These are phyloP conservation scores for Ligdia adustata DNA, from an alignment of 2,888 invertebrate genomes.

Conservation along the genomic window DNA sequence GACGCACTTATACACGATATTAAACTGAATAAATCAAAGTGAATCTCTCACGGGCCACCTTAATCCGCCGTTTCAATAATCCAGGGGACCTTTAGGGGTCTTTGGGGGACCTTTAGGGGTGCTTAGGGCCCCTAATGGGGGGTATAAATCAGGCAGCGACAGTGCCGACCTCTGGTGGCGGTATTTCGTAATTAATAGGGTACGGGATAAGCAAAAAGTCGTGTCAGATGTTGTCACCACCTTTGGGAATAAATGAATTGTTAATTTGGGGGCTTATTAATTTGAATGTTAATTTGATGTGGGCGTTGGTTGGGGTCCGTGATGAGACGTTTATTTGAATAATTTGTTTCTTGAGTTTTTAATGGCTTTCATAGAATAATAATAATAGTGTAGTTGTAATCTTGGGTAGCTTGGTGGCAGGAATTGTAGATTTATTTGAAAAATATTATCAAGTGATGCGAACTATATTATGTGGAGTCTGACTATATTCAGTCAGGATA, in stretches of 20 bases:
- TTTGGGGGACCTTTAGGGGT: slow-evolving; percentile 12
- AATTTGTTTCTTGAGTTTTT: background rate
- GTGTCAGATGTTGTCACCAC: slow-evolving; percentile 18
- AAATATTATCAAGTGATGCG: too few species aligned
- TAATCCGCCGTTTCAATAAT: slow-evolving; percentile 41
- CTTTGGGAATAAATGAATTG: slow-evolving; percentile 22
- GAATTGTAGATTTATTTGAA: too few species aligned
- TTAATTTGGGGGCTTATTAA: slow-evolving; percentile 21
- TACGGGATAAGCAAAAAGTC: slow-evolving; percentile 22
- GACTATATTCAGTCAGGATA: too few species aligned
- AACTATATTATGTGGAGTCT: too few species aligned
- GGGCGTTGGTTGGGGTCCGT: background rate
- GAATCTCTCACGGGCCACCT: slow-evolving; percentile 35
- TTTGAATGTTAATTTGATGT: slow-evolving; percentile 15
- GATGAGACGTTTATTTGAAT: background rate
- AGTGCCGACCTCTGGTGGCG: slow-evolving; percentile 15
- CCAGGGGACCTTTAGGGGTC: slow-evolving; percentile 27
- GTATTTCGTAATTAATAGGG: slow-evolving; percentile 21
- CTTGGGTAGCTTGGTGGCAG: too few species aligned
- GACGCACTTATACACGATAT: slow-evolving; percentile 37
- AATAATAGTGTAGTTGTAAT: too few species aligned
- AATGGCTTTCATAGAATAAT: slow-evolving; percentile 26
- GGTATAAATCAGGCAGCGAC: slow-evolving; percentile 29
- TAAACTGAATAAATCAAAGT: slow-evolving; percentile 38
- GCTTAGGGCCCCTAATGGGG: slow-evolving; percentile 22